Evolutionary conservation across 2,888 invertebrate species (phyloP), one percentile per base, ranked within the genome.

Genomic region (Iselma pallidipennis): DNA sequence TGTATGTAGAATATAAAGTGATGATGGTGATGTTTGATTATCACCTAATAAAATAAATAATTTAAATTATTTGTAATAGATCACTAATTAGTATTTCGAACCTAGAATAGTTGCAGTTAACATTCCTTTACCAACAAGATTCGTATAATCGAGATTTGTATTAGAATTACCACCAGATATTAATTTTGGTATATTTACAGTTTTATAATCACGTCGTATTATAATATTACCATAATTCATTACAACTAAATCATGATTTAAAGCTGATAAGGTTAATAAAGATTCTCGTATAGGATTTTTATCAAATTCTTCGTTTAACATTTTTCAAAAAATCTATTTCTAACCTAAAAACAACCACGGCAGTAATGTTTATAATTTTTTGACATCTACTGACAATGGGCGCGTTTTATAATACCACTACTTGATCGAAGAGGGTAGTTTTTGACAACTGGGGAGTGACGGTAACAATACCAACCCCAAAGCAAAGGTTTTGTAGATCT

Each of bases 151-250:
- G 0, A 95, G 94, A 77, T 95, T 94, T 76, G 94, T 93, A 0
- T 95, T 94, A 1, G 92, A 91, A 1, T 93, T 92, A 1, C 95
- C 94, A 1, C 95, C 95, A 49, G 89, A 88, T 4, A 94, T 81
- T 42, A 86, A 71, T 21, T 86, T 85, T 48, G 86, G 88, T 76
- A 81, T 80, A 25, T 74, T 72, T 42, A 67, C 63, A n/a, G 66
- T 65, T 52, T 67, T 66, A 60, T 80, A 79, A 66, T 80, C 74
- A 67, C 74, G 76, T 51, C 72, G 71, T 10, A 81, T 73, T 2
- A 81, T 60, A 19, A 80, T 78, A 61, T 80, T 77, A 25, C 78
- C 81, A 66, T 74, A 77, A 65, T 80, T 75, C 21, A 81, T 71
- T 28, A 81, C 26, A 25, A 72, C 73, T 23, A 79, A 65, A 33